phyloP scores from a whole-genome alignment of 92 coral and sea anemone species.

The Porites rus region DNA sequence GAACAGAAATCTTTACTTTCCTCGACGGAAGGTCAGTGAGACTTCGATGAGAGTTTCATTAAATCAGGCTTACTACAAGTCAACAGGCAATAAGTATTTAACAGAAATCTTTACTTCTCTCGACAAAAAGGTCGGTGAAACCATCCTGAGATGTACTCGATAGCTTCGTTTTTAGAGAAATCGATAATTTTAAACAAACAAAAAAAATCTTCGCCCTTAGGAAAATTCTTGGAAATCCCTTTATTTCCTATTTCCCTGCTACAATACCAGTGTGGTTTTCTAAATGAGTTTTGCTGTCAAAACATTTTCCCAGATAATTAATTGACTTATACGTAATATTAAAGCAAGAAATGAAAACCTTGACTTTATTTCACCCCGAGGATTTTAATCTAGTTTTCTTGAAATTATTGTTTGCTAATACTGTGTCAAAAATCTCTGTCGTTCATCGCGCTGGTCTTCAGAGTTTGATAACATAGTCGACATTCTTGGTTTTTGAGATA shows the following conservation, averaged over 20 bases:
- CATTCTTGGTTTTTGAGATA: background rate
- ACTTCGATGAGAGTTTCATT: background rate
- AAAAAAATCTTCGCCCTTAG: background rate
- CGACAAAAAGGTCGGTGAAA: background rate
- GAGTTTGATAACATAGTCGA: background rate
- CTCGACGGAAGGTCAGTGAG: no score
- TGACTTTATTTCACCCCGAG: no score
- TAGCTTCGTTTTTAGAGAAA: background rate
- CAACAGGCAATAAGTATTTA: background rate
- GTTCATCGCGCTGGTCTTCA: background rate
- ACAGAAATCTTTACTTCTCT: background rate
- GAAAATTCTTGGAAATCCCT: background rate
- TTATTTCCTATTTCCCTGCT: background rate
- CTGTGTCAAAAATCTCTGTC: background rate
- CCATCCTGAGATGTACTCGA: background rate
- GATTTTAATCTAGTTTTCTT: no score
- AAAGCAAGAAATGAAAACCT: background rate
- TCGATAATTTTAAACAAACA: conserved; percentile 3
- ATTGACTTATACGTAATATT: background rate
- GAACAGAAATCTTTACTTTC: background rate
- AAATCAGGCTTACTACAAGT: background rate
- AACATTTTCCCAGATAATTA: background rate
- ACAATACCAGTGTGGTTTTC: background rate
- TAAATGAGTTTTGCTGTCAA: conserved; percentile 8
- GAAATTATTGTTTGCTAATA: background rate